Evolutionary conservation across 2,888 invertebrate species (phyloP).

Genomic region (Dasypolia templi): DNA sequence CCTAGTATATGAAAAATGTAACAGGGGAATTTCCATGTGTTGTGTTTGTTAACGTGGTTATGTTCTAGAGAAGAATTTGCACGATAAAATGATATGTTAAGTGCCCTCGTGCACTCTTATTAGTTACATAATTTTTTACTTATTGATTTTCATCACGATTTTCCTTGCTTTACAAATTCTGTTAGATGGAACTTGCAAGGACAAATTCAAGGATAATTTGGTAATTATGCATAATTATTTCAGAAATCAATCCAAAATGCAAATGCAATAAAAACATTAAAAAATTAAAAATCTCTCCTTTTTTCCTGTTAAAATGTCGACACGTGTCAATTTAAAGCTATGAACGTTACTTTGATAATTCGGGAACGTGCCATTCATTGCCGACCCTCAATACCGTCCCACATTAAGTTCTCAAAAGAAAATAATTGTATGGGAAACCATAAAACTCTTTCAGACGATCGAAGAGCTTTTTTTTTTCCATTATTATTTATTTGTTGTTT

Average conservation of each 20-base stretch:
- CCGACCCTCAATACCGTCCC: neutral
- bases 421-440: neutral
- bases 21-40: neutral
- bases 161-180: neutral
- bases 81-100: neutral
- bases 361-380: slow-evolving; percentile 6
- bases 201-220: neutral
- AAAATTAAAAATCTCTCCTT: neutral
- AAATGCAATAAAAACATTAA: neutral
- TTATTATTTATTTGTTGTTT: too few species aligned
- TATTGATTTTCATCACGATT: neutral
- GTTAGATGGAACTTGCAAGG: neutral
- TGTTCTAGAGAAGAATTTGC: neutral
- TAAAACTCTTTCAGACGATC: neutral
- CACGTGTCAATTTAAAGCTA: neutral
- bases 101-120: neutral
- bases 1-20: neutral
- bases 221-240: neutral
- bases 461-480: too few species aligned
- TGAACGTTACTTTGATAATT: slow-evolving; percentile 6
- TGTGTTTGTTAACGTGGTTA: neutral
- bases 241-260: neutral
- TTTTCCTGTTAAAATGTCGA: neutral
- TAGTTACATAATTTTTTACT: neutral
- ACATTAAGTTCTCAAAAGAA: neutral